Evolutionary conservation across 2,797 vertebrate species (phyloP).

Genomic region (Poecilia wingei): DNA sequence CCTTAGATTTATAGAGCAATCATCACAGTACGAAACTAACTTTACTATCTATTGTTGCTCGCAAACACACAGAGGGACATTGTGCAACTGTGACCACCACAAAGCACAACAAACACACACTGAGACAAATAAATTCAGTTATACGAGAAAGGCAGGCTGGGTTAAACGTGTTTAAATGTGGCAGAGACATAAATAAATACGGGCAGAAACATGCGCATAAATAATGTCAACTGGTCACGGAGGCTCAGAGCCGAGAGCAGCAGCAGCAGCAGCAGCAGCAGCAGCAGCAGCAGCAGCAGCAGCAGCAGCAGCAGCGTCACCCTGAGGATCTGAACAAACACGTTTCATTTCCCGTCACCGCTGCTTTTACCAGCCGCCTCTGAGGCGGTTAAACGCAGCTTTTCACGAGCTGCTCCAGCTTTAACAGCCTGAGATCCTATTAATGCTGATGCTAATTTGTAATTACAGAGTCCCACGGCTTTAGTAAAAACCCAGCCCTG

Average conservation of each 20-base stretch:
- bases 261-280: neutral
- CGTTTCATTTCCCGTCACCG: conserved; percentile 52
- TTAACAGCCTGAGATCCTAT: conserved; percentile 52
- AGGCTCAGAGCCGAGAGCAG: neutral
- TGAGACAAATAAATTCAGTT: conserved; percentile 24
- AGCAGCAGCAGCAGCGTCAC: neutral
- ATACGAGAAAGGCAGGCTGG: conserved; percentile 5
- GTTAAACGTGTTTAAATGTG: neutral
- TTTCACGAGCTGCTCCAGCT: conserved; percentile 54
- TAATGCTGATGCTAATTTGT: conserved; percentile 66
- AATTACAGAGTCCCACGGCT: conserved; percentile 47
- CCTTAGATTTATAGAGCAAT: conserved; percentile 77
- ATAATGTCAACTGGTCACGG: neutral
- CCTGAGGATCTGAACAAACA: conserved; percentile 17
- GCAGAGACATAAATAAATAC: neutral
- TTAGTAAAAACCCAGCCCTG: conserved; percentile 28
- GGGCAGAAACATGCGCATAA: neutral
- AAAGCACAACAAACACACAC: conserved; percentile 38
- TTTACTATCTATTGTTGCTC: conserved; percentile 70
- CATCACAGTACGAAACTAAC: conserved; percentile 68
- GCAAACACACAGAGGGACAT: conserved; percentile 48
- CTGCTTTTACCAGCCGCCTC: conserved; percentile 51
- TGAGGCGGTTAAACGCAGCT: conserved; percentile 50
- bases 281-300: neutral
- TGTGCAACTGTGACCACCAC: conserved; percentile 70